phyloP scores from a whole-genome alignment of 35 echinoderm and acorn worm genomes.

The Patiria miniata region DNA sequence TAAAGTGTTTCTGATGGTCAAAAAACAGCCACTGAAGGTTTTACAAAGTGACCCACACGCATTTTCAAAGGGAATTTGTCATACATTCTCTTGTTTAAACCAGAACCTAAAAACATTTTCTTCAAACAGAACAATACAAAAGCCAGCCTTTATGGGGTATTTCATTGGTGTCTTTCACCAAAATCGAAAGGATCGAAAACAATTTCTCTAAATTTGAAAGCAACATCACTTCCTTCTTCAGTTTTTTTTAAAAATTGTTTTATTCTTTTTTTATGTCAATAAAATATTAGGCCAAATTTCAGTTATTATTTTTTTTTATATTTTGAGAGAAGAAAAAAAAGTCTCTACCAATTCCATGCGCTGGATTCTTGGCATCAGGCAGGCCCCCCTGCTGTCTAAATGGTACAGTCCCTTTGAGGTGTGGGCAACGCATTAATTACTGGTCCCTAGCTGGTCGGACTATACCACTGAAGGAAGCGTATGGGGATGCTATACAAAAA shows the following conservation, averaged over 20 bases:
- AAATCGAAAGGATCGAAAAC: background rate
- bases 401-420: constrained; percentile 15
- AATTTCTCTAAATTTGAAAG: background rate
- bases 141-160: constrained; percentile 2
- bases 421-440: constrained; percentile 15
- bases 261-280: too few species aligned
- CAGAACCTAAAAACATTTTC: background rate
- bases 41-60: too few species aligned
- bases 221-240: background rate
- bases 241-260: background rate
- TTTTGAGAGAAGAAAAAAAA: background rate
- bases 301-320: too few species aligned
- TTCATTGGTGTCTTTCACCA: background rate
- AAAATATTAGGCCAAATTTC: too few species aligned
- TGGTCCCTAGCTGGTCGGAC: background rate
- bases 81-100: constrained; percentile 7
- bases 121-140: constrained; percentile 26
- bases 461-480: background rate
- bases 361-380: constrained; percentile 8
- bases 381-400: background rate
- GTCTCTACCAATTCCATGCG: constrained; percentile 20
- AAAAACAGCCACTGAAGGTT: too few species aligned
- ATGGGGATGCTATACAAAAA: too few species aligned
- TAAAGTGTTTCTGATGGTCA: too few species aligned
- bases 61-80: constrained; percentile 4